Evolutionary conservation across 2,797 vertebrate genomes (phyloP).

Genomic region (Ambastaia sidthimunki): DNA sequence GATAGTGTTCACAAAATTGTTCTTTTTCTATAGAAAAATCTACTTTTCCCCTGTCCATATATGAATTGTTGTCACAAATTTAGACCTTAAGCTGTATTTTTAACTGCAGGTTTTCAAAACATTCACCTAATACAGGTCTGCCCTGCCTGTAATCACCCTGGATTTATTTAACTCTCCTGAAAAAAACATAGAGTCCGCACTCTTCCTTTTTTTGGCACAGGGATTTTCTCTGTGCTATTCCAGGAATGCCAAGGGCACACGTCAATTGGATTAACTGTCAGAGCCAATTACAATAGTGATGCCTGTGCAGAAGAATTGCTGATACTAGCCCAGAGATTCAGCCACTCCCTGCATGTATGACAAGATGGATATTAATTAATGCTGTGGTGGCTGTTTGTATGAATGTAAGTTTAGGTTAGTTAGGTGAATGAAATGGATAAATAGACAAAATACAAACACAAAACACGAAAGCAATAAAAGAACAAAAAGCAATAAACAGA

Average conservation of each 20-base stretch:
- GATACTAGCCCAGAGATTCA: background rate
- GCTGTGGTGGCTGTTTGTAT: no score
- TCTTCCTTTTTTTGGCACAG: conserved; percentile 26
- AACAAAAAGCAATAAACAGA: no score
- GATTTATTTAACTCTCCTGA: conserved; percentile 33
- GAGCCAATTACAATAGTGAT: conserved; percentile 77
- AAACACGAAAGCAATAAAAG: no score
- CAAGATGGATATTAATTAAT: no score
- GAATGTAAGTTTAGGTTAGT: no score
- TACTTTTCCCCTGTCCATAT: background rate
- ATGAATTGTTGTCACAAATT: background rate
- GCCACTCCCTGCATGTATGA: background rate
- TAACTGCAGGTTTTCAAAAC: conserved; percentile 21
- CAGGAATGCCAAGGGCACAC: conserved; percentile 64
- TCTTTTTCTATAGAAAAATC: background rate
- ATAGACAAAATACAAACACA: no score
- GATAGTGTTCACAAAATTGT: no score
- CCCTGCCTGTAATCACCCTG: background rate
- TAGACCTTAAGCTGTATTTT: conserved; percentile 14
- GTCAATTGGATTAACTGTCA: conserved; percentile 76
- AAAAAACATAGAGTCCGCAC: background rate
- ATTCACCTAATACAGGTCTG: conserved; percentile 12
- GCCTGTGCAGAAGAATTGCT: conserved; percentile 34
- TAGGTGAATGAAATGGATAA: no score
- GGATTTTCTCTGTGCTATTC: conserved; percentile 66